Conservation (phyloP, 2,888 invertebrate genomes). For the Sinentomon sp. region DNA sequence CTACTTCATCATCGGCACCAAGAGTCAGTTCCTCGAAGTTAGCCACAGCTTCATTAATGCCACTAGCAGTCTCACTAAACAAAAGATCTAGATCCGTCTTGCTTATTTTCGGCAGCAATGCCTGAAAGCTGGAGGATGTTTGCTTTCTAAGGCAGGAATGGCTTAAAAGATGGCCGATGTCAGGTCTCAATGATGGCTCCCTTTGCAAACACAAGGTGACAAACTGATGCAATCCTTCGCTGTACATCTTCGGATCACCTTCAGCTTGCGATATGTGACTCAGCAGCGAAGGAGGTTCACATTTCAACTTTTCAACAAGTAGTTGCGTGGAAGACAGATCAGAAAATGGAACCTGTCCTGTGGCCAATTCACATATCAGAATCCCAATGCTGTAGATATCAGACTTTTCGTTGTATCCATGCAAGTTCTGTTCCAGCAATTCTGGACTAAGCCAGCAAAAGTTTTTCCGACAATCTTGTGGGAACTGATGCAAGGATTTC, state of each 20-base stretch:
- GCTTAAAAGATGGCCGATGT: constrained; percentile 34
- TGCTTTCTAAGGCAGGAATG: no score
- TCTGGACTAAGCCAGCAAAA: constrained; percentile 82
- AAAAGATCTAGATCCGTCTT: no score
- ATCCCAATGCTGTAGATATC: constrained; percentile 81
- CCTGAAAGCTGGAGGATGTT: no score
- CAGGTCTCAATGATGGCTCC: constrained; percentile 37
- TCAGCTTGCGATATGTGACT: constrained; percentile 32
- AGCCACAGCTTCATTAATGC: no score
- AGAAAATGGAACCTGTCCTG: constrained; percentile 62
- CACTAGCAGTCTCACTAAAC: no score
- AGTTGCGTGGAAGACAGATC: constrained; percentile 65
- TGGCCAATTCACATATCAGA: constrained; percentile 58
- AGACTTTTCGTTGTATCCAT: constrained; percentile 64
- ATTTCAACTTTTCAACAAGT: constrained; percentile 66
- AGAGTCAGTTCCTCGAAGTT: no score
- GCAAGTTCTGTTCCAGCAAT: constrained; percentile 49
- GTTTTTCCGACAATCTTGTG: constrained; percentile 35
- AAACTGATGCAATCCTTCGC: constrained; percentile 36
- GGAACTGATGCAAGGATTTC: constrained; percentile 41
- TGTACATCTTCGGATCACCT: constrained; percentile 12
- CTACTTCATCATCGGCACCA: no score
- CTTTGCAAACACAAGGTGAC: constrained; percentile 40
- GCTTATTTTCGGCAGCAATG: no score
- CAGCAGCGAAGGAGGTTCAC: constrained; percentile 41